Conservation (phyloP, 2,888 invertebrate genomes). For the Lasioglossum oenotherae region DNA sequence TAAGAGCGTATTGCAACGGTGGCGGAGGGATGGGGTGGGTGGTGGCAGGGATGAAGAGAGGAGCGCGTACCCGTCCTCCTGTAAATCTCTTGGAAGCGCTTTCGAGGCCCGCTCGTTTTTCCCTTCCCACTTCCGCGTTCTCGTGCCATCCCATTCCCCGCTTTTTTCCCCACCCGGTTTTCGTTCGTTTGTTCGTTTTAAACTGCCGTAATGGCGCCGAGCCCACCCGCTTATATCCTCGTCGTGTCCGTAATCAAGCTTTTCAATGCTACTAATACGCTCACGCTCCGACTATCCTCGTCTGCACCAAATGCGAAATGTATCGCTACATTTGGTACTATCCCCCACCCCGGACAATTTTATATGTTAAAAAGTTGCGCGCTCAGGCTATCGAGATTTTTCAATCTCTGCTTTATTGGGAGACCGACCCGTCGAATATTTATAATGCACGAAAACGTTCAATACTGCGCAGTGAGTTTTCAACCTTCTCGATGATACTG, state of each 20-base stretch:
- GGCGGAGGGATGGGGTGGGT: no score
- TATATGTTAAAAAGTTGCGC: neutral
- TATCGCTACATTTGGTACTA: neutral
- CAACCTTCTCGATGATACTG: no score
- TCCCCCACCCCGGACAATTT: neutral
- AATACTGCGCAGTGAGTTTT: no score
- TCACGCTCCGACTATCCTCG: neutral
- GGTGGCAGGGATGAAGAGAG: neutral
- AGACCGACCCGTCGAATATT: neutral
- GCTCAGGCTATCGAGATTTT: neutral
- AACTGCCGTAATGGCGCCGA: slow-evolving; percentile 38
- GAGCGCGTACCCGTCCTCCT: slow-evolving; percentile 8
- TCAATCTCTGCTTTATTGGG: neutral
- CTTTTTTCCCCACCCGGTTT: neutral
- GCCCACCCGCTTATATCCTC: slow-evolving; percentile 45
- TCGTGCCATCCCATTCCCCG: neutral
- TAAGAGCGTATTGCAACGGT: neutral
- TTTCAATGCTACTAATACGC: slow-evolving; percentile 3
- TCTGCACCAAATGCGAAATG: neutral
- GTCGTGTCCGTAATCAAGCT: slow-evolving; percentile 33
- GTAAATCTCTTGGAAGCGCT: slow-evolving; percentile 50
- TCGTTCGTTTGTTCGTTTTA: neutral
- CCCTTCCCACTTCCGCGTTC: neutral
- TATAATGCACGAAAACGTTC: no score
- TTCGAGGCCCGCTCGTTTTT: slow-evolving; percentile 12